Conservation (phyloP, 2,888 invertebrate genomes). For the Tetheella fluctuosa region DNA sequence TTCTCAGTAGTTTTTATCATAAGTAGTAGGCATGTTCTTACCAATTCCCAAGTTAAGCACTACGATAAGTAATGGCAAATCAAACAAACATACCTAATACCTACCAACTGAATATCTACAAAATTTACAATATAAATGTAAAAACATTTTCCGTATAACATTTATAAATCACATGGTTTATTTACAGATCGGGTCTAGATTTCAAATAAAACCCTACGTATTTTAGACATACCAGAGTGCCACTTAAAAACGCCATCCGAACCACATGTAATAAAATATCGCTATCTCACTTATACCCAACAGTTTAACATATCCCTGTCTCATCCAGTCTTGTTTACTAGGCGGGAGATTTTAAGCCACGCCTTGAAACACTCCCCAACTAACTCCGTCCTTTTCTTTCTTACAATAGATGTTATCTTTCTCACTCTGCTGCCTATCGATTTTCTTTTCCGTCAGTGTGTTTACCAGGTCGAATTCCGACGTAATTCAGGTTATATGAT, state of each 20-base stretch:
- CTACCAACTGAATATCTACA: background rate
- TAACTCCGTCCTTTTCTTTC: constrained; percentile 54
- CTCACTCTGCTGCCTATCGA: constrained; percentile 65
- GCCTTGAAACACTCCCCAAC: constrained; percentile 62
- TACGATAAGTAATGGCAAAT: too few relatives aligned
- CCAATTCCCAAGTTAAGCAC: too few relatives aligned
- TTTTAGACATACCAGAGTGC: constrained; percentile 22
- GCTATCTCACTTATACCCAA: constrained; percentile 49
- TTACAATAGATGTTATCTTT: constrained; percentile 42
- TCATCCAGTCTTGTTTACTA: constrained; percentile 50
- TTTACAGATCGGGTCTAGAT: constrained; percentile 46
- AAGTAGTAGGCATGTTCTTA: too few relatives aligned
- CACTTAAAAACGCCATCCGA: constrained; percentile 19
- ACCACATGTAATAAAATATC: constrained; percentile 30
- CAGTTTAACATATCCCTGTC: constrained; percentile 32
- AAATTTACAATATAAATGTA: constrained; percentile 19
- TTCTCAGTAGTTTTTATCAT: too few relatives aligned
- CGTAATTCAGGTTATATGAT: constrained; percentile 53
- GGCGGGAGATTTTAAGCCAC: constrained; percentile 64
- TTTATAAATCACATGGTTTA: constrained; percentile 51
- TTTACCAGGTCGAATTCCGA: constrained; percentile 72
- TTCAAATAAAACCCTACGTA: constrained; percentile 38
- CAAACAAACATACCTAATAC: background rate
- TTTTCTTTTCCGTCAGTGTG: constrained; percentile 63
- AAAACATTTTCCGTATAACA: constrained; percentile 38